These are phyloP conservation scores for Bombyx huttoni DNA, from an alignment of 2,888 invertebrate genomes.

Conservation along the genomic window DNA sequence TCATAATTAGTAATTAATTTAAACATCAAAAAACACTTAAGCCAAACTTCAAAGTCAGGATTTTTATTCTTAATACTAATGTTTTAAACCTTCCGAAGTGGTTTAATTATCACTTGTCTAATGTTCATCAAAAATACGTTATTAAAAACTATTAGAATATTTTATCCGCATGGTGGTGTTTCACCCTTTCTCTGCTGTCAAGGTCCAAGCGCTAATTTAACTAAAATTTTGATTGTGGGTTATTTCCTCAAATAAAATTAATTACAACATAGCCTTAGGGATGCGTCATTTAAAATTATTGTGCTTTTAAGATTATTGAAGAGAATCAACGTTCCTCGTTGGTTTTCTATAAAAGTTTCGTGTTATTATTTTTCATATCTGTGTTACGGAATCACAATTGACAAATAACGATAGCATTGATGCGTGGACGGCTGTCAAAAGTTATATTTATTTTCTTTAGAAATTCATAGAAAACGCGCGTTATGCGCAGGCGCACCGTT, in stretches of 20 bases:
- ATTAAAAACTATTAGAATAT: conserved; percentile 67
- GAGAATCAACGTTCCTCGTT: not conserved
- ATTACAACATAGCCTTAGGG: conserved; percentile 19
- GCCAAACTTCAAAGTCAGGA: not conserved
- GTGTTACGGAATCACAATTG: conserved; percentile 45
- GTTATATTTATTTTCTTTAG: conserved; percentile 72
- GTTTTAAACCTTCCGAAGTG: conserved; percentile 19
- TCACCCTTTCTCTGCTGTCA: conserved; percentile 34
- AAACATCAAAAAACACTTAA: not conserved
- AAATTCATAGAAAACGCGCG: conserved; percentile 62
- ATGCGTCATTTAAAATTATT: conserved; percentile 6
- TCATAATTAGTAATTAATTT: not conserved
- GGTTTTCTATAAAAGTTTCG: conserved; percentile 8
- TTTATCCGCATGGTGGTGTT: conserved; percentile 39
- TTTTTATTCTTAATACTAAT: conserved; percentile 8
- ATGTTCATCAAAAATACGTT: conserved; percentile 46
- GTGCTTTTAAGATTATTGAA: conserved; percentile 1
- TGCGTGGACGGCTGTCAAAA: conserved; percentile 62
- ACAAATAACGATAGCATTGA: conserved; percentile 63
- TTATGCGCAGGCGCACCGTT: conserved; percentile 44
- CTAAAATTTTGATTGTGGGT: conserved; percentile 55
- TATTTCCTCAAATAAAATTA: conserved; percentile 33
- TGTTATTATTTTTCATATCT: conserved; percentile 29
- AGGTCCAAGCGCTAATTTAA: conserved; percentile 46
- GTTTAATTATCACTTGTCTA: conserved; percentile 62